phyloP scores from a whole-genome alignment of 2,113 vertebrate genomes.

The Pholis gunnellus region DNA sequence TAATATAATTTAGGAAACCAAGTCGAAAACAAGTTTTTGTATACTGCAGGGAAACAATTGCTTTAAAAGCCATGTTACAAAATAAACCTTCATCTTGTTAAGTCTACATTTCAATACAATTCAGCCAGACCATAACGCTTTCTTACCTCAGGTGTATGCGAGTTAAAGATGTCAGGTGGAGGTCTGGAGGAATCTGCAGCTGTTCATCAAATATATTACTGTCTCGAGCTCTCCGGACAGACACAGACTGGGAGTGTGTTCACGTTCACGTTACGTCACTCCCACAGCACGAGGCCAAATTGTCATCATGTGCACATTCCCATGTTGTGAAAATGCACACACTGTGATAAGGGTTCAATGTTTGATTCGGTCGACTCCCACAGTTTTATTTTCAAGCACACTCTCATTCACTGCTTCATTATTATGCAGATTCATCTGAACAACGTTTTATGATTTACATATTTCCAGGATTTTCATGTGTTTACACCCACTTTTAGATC shows the following conservation, averaged over 20 bases:
- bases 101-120: not conserved
- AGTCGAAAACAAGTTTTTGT: not conserved
- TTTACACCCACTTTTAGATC: not conserved
- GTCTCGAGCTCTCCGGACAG: not conserved
- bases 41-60: not conserved
- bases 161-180: not conserved
- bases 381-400: not conserved
- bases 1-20: not conserved
- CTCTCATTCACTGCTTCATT: not conserved
- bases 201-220: not conserved
- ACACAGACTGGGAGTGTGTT: not conserved
- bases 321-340: not conserved
- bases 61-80: not conserved
- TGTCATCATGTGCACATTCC: slow-evolving; percentile 67
- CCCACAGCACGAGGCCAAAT: slow-evolving; percentile 41
- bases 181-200: not conserved
- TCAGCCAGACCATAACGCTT: fast-evolving
- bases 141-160: slow-evolving; percentile 51
- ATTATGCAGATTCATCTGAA: not conserved
- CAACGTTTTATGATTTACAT: not conserved
- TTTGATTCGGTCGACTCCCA: not conserved
- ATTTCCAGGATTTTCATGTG: not conserved
- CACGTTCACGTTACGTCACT: slow-evolving; percentile 9
- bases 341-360: not conserved
- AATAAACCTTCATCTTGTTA: no score